Percentiles rank a stretch among this genome's conserved stretches.
phyloP scores from a whole-genome alignment of 2,888 invertebrate genomes.

The Drosophila tripunctata region DNA sequence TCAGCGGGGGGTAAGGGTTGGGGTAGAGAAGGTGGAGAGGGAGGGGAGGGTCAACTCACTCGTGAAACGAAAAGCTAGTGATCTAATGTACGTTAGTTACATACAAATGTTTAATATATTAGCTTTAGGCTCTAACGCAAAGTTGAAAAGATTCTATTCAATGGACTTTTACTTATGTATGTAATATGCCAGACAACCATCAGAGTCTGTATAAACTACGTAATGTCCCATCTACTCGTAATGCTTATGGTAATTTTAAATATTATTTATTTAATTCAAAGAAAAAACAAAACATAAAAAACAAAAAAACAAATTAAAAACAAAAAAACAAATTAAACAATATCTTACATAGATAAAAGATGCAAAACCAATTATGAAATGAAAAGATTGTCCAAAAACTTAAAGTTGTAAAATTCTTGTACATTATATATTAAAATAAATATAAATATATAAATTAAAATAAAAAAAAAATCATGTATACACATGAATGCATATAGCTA shows the following conservation, averaged over 20 bases:
- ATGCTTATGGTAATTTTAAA: conserved; percentile 71
- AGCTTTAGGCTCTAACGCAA: conserved; percentile 59
- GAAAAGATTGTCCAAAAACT: conserved; percentile 80
- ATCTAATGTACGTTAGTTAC: conserved; percentile 77
- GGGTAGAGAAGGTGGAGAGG: conserved; percentile 18
- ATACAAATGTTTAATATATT: conserved; percentile 74
- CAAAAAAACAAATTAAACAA: conserved; percentile 3
- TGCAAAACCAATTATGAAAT: conserved; percentile 63
- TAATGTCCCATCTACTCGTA: conserved; percentile 52
- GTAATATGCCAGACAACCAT: conserved; percentile 20
- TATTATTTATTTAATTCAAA: conserved; percentile 66
- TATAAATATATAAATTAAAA: conserved; percentile 11
- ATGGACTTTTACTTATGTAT: conserved; percentile 20
- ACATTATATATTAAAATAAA: conserved; percentile 59
- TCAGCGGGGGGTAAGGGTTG: neutral
- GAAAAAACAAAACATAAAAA: conserved; percentile 17
- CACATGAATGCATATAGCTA: conserved; percentile 7
- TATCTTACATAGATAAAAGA: conserved; percentile 9
- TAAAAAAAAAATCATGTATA: conserved; percentile 23
- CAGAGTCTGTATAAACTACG: conserved; percentile 40
- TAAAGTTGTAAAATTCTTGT: conserved; percentile 77
- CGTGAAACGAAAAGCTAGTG: conserved; percentile 79
- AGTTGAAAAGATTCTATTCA: conserved; percentile 48
- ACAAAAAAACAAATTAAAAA: conserved; percentile 3
- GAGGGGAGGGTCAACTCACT: conserved; percentile 52